Base-by-base conservation (phyloP, 2,113 vertebrate species). In the Cynopterus brachyotis region DNA sequence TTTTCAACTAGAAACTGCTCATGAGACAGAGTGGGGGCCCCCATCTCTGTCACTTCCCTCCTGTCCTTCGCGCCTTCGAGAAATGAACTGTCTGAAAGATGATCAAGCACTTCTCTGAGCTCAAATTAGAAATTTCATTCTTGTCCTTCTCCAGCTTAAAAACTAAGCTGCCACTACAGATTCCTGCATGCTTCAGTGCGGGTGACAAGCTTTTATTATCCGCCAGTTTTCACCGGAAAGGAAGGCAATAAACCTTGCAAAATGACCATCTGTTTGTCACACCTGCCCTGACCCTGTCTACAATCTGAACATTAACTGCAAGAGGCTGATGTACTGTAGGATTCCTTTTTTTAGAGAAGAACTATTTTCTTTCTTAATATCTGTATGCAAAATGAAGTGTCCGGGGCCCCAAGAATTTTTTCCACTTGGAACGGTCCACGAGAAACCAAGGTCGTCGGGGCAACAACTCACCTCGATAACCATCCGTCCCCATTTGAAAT, bases 161-260 rank as follows among this genome's bases (percentile, higher is more conserved):
- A 72, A 11, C 88, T 8, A 24, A 81, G 83, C 28, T n/a, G 72
- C 66, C 35, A 37, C 55, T n/a, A 10, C 62, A 81, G 89, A 67
- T 15, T 62, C 66, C 40, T 37, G 73, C 93, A 42, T 35, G 93
- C 91, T 93, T 87, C 92, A 70, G 22, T 28, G 78, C 91, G 45
- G 67, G 89, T 67, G 94, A 95, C 95, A 76, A 59, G 85, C 94
- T 91, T 93, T 82, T 64, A 85, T 97, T 47, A 92, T 30, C 92
- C 5, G 0, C 94, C 22, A 2, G 75, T 85, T 85, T 70, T 82
- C 78, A 60, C 72, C 80, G 83, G 67, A 37, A 66, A 75, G n/a
- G 40, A 78, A 91, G 67, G 42, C 81, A 28, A 13, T 69, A 83
- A 86, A 82, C 66, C 78, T 50, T 81, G 82, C 47, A 50, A 22